Base-by-base conservation (phyloP, 2,888 invertebrate species). In the Lucinisca nassula region DNA sequence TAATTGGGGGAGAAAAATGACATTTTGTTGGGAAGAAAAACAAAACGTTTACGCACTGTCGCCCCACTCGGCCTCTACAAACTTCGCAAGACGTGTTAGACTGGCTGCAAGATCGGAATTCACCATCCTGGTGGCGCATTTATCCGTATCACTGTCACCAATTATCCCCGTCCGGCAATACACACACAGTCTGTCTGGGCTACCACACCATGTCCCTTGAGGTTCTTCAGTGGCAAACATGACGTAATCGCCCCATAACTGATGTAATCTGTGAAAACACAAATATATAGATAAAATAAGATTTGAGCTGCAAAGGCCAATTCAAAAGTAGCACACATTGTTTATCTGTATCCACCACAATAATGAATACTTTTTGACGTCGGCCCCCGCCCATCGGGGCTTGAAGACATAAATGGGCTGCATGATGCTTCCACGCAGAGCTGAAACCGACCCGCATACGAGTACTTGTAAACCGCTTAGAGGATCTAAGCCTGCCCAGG, bases 11-110 rank as follows among this genome's bases (percentile, higher is more conserved):
- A n/a, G n/a, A n/a, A n/a, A n/a, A n/a, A n/a, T n/a, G n/a, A n/a
- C n/a, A n/a, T n/a, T n/a, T n/a, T n/a, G n/a, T n/a, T n/a, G n/a
- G n/a, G n/a, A n/a, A n/a, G n/a, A n/a, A n/a, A n/a, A n/a, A n/a
- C n/a, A n/a, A n/a, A n/a, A n/a, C n/a, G n/a, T n/a, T n/a, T n/a
- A 83, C 87, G 61, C 82, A 91, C 92, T 83, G 61, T 90, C 78
- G 37, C 89, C 81, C 92, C 92, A 92, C 82, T 92, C 92, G 0
- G 90, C 90, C 38, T 87, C 67, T 12, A 90, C 84, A 40, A 89
- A 87, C 73, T 89, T 89, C 10, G 91, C 90, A 14, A 92, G 72
- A 58, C 87, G 75, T 14, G 91, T 90, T 0, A 88, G 38, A 27
- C 85, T 79, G 2, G 90, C 75, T 12, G 92, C 92, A 32, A 92